Base-by-base conservation (phyloP, 1,140 invertebrate genomes). In the Drosophila pseudoananassae region DNA sequence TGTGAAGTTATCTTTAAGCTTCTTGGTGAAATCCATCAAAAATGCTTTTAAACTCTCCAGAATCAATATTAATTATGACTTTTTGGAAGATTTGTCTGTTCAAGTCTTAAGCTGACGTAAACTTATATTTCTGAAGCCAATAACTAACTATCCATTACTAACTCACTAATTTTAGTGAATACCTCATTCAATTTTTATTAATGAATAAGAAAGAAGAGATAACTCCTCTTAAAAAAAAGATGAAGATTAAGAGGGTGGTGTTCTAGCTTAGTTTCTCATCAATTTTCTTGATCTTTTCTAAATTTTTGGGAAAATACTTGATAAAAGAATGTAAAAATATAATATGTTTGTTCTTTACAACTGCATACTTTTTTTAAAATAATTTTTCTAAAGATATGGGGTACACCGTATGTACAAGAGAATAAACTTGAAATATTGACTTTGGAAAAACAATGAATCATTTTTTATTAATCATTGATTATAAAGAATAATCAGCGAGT, bases 31-130 rank as follows among this genome's bases (percentile, higher is more conserved):
- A 31, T 49, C 23, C 20, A 43, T 51, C 58, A 38, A 10, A 46
- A 46, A 14, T 33, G 23, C 10, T 14, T 12, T 14, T 7, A 14
- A 14, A 20, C 40, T 27, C 47, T 17, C 15, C 49, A 61, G 40
- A 66, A 45, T 52, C 27, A 10, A 64, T 68, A 68, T 36, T 33
- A 52, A 65, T 65, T 12, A n/a, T 29, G 33, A 17, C 31, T 33
- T 9, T 12, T n/a, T 12, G 33, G 4, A 12, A 36, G 33, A 12
- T 12, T 36, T 36, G 33, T 36, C 0, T 36, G 3, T 36, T 12
- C 10, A 4, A 12, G 10, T 27, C 25, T 27, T 7, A 36, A 12
- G 33, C 12, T 36, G 33, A 36, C 12, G 33, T 7, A 31, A 31
- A 12, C 33, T 36, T 10, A 36, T n/a, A n/a, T 0, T 12, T 12